Conservation (phyloP, 2,888 invertebrate species). For the Calliopum simillimum region DNA sequence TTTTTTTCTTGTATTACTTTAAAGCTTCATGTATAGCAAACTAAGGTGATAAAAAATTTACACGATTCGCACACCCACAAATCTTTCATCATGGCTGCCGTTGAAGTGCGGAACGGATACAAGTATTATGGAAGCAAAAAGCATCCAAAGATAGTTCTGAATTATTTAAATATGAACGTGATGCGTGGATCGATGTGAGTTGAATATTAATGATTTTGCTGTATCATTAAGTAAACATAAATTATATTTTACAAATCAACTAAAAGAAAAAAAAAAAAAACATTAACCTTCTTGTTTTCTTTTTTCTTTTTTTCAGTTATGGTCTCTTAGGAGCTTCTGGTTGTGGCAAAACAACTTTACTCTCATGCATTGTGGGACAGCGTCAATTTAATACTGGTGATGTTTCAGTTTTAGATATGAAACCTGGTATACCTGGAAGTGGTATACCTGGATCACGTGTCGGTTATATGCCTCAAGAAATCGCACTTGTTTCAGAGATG, state of each 20-base stretch:
- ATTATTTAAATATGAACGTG: slow-evolving; percentile 79
- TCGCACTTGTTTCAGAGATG: slow-evolving; percentile 83
- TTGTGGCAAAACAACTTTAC: slow-evolving; percentile 89
- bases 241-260: slow-evolving; percentile 25
- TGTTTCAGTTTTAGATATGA: slow-evolving; percentile 80
- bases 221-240: not conserved
- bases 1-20: no score
- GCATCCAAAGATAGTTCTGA: slow-evolving; percentile 72
- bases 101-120: slow-evolving; percentile 75
- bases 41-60: slow-evolving; percentile 27
- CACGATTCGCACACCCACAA: slow-evolving; percentile 26
- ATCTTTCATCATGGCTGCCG: slow-evolving; percentile 69
- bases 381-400: slow-evolving; percentile 79
- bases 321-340: slow-evolving; percentile 91
- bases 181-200: slow-evolving; percentile 83
- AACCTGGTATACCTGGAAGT: slow-evolving; percentile 75
- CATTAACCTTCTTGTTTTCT: slow-evolving; percentile 16
- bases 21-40: no score
- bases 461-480: slow-evolving; percentile 93
- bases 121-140: slow-evolving; percentile 75
- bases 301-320: slow-evolving; percentile 79
- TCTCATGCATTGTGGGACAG: slow-evolving; percentile 86
- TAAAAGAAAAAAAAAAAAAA: slow-evolving; percentile 34
- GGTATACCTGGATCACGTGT: slow-evolving; percentile 79
- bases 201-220: slow-evolving; percentile 46